Evolutionary conservation across 92 coral and sea anemone genomes (phyloP).

Genomic region (Heliopora coerulea): DNA sequence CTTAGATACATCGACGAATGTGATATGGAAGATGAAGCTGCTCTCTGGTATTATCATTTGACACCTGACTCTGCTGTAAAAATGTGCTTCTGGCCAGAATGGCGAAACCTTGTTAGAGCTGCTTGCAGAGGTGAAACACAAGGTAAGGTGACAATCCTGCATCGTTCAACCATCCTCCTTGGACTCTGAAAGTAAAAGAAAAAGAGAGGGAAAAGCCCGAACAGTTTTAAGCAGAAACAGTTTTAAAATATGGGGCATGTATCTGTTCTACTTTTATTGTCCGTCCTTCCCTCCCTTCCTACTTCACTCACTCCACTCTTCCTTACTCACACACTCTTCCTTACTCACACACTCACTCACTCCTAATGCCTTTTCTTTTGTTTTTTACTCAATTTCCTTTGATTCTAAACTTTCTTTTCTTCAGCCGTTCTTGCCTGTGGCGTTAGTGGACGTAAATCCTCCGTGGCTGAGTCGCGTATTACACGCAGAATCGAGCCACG

Average conservation of each 20-base stretch:
- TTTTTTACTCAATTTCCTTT: no score
- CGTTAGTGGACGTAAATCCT: conserved; percentile 44
- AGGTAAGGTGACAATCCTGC: conserved; percentile 49
- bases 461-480: background rate
- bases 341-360: no score
- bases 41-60: conserved; percentile 67
- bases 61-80: conserved; percentile 69
- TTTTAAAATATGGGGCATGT: no score
- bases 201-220: no score
- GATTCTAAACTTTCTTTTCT: background rate
- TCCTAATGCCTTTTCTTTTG: no score
- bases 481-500: conserved; percentile 32
- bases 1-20: conserved; percentile 80
- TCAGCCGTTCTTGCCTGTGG: conserved; percentile 53
- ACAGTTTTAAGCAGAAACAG: no score
- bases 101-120: conserved; percentile 64
- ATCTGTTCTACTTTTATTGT: no score
- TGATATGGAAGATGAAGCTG: conserved; percentile 70
- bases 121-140: conserved; percentile 77
- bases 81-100: conserved; percentile 82
- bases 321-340: no score
- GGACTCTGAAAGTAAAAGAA: no score
- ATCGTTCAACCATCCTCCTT: no score
- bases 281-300: no score
- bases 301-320: no score